Conservation (phyloP, 2,113 vertebrate genomes). For the Brachyhypopomus gauderio region DNA sequence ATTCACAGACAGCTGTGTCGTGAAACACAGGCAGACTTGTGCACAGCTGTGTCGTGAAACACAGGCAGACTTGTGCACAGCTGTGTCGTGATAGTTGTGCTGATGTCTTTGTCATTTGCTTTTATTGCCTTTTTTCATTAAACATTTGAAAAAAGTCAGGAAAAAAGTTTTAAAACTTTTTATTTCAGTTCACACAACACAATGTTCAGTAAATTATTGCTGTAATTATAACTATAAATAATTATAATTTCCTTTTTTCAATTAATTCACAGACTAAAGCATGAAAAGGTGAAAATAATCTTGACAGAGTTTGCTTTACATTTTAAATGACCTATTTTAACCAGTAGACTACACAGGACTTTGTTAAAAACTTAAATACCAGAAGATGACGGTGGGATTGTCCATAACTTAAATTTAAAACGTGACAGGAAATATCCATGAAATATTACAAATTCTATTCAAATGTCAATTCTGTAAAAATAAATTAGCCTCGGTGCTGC, state of each 20-base stretch:
- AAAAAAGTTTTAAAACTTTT: constrained; percentile 18
- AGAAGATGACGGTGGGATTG: background rate
- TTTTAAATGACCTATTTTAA: background rate
- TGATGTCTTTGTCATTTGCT: background rate
- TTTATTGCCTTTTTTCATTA: background rate
- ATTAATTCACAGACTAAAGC: background rate
- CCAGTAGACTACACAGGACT: background rate
- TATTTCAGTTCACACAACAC: constrained; percentile 29
- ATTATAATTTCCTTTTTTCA: constrained; percentile 1
- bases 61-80: too few species aligned
- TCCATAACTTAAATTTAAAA: background rate
- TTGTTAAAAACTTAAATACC: background rate
- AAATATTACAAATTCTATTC: background rate
- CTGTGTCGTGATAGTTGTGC: too few species aligned
- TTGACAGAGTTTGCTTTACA: constrained; percentile 10
- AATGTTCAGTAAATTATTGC: constrained; percentile 12
- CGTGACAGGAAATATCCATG: background rate
- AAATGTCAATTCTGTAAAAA: constrained; percentile 20
- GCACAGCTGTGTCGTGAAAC: too few species aligned
- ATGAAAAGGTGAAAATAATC: constrained; percentile 8
- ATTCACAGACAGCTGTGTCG: too few species aligned
- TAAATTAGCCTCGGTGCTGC: constrained; percentile 20
- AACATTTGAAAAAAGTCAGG: background rate
- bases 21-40: too few species aligned
- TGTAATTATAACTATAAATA: constrained; percentile 1